Evolutionary conservation across 2,888 invertebrate genomes (phyloP).

Genomic region (Folsomia candida): DNA sequence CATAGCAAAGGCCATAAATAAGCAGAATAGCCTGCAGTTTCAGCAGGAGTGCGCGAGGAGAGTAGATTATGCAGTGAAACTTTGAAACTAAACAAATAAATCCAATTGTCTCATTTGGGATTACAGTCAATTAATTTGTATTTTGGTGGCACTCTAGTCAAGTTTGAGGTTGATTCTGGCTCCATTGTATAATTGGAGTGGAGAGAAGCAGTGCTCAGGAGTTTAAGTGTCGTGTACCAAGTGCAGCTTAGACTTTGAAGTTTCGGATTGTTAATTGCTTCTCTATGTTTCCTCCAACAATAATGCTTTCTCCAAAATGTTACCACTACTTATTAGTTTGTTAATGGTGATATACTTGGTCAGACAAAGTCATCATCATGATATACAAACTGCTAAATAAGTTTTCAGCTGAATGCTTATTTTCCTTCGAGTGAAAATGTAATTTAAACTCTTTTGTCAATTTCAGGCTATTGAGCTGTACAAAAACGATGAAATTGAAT

Average conservation of each 20-base stretch:
- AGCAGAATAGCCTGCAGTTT: too few species aligned
- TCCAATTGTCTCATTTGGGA: not conserved
- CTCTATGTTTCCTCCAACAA: not conserved
- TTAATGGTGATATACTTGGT: too few species aligned
- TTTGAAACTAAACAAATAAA: not conserved
- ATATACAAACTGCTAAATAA: too few species aligned
- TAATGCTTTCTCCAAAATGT: not conserved
- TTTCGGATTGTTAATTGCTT: not conserved
- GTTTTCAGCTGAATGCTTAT: too few species aligned
- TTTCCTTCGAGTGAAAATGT: not conserved
- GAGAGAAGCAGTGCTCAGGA: too few species aligned
- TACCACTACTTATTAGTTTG: not conserved
- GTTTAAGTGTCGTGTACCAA: too few species aligned
- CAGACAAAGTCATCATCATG: too few species aligned
- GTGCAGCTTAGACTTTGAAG: too few species aligned
- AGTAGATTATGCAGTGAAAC: not conserved
- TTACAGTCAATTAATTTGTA: not conserved
- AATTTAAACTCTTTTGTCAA: not conserved
- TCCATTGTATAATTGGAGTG: not conserved
- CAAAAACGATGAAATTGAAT: constrained; percentile 88
- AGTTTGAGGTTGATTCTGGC: not conserved
- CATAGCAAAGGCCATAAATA: too few species aligned
- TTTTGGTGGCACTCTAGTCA: not conserved
- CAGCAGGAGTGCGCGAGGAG: too few species aligned
- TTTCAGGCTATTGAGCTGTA: constrained; percentile 82